Evolutionary conservation across 2,113 vertebrate species (phyloP).

Genomic region (Ginglymostoma cirratum): DNA sequence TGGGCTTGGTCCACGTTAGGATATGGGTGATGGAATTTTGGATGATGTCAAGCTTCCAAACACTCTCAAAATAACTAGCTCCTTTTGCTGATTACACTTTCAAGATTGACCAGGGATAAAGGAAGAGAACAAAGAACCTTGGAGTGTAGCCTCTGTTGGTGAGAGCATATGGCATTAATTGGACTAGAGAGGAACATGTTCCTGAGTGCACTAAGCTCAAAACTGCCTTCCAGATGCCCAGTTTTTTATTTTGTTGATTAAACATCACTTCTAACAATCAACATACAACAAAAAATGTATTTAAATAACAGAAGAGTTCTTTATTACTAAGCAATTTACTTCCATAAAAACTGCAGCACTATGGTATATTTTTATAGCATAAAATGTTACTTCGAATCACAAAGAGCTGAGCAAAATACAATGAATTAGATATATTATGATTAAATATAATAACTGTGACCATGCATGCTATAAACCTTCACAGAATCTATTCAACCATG

Average conservation of each 20-base stretch:
- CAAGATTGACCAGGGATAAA: not conserved
- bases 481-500: constrained; percentile 65
- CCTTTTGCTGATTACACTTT: not conserved
- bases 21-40: no score
- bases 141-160: not conserved
- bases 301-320: constrained; percentile 7
- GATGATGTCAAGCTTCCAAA: not conserved
- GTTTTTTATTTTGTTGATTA: constrained; percentile 17
- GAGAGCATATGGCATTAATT: not conserved
- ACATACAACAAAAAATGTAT: constrained; percentile 25
- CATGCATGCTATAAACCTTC: constrained; percentile 66
- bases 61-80: not conserved
- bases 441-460: constrained; percentile 67
- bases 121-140: not conserved
- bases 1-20: not conserved
- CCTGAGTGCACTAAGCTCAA: not conserved
- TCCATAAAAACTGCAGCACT: constrained; percentile 25
- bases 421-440: constrained; percentile 68
- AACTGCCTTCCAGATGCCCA: not conserved
- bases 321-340: constrained; percentile 16
- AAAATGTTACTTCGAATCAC: constrained; percentile 26
- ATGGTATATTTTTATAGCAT: constrained; percentile 15
- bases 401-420: constrained; percentile 39
- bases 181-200: not conserved
- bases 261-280: not conserved